Evolutionary conservation across 1,140 invertebrate species (phyloP).

Genomic region (Trachelipus rathkii): DNA sequence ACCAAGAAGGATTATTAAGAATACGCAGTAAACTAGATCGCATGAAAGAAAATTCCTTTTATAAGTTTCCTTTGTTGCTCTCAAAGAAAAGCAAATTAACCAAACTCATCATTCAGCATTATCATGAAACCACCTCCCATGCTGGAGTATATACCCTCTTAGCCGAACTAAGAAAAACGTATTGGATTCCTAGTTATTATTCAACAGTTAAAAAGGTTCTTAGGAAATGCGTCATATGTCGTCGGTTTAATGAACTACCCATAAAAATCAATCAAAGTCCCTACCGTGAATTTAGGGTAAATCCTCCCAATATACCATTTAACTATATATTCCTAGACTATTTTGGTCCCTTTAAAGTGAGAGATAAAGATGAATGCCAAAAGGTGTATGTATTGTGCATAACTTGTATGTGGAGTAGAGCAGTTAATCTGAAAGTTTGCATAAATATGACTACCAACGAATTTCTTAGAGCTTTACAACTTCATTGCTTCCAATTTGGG

Average conservation of each 20-base stretch:
- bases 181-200: neutral
- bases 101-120: neutral
- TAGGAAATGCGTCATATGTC: neutral
- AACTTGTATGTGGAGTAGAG: conserved; percentile 21
- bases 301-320: neutral
- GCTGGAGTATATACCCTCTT: neutral
- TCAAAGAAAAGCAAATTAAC: neutral
- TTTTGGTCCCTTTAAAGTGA: neutral
- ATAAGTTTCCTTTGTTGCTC: neutral
- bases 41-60: neutral
- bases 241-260: neutral
- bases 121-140: neutral
- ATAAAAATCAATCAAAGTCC: conserved; percentile 18
- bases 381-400: neutral
- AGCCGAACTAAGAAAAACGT: neutral
- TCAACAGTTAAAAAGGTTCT: neutral
- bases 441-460: neutral
- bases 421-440: conserved; percentile 19
- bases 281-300: neutral
- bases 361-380: neutral
- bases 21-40: neutral
- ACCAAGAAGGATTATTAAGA: neutral
- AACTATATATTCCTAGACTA: conserved; percentile 1
- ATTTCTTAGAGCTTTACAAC: conserved; percentile 9
- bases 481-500: neutral